Evolutionary conservation across 2,797 vertebrate species (phyloP).

Genomic region (Sandelia bainsii): DNA sequence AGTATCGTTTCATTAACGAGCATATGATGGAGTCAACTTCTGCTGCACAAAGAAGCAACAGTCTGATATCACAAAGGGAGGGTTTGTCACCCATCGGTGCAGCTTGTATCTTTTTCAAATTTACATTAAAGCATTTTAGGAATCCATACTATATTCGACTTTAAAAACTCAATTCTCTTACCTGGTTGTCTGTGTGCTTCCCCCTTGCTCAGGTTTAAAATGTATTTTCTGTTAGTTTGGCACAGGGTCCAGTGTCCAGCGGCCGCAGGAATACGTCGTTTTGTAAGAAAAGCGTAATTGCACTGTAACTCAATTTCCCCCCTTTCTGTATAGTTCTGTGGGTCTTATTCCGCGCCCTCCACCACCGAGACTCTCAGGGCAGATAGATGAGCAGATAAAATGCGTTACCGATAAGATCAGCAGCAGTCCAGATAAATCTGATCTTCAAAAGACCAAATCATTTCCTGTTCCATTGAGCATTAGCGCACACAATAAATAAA

Average conservation of each 20-base stretch:
- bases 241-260: constrained; percentile 23
- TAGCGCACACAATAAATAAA: constrained; percentile 29
- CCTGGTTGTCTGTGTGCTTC: constrained; percentile 42
- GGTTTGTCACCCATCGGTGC: constrained; percentile 18
- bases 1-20: neutral
- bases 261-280: constrained; percentile 42
- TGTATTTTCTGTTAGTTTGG: constrained; percentile 58
- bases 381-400: constrained; percentile 45
- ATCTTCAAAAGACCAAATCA: constrained; percentile 37
- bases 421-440: constrained; percentile 55
- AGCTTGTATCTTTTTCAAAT: neutral
- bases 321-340: constrained; percentile 44
- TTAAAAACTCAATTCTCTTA: constrained; percentile 55
- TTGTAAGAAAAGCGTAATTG: constrained; percentile 51
- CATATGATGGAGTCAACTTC: constrained; percentile 48
- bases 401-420: constrained; percentile 44
- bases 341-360: constrained; percentile 50
- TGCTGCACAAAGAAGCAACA: constrained; percentile 8
- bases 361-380: constrained; percentile 32
- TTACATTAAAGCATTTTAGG: neutral
- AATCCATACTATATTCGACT: neutral
- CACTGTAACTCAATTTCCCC: constrained; percentile 54
- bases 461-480: constrained; percentile 38
- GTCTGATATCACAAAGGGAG: neutral
- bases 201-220: constrained; percentile 16